Evolutionary conservation across 2,113 vertebrate species (phyloP).

Genomic region (Prunella fulvescens): DNA sequence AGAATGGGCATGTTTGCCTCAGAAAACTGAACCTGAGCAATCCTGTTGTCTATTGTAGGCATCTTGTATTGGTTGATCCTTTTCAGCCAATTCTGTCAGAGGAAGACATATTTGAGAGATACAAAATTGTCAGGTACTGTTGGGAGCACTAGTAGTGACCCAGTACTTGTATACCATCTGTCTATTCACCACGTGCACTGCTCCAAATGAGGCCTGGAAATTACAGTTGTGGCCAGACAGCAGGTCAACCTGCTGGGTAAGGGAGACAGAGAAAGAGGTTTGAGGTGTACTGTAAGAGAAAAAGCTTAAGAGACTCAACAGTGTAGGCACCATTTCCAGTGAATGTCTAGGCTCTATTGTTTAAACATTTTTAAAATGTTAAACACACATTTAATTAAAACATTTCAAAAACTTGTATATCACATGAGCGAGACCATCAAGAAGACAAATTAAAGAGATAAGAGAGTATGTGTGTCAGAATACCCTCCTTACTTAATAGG

Average conservation of each 20-base stretch:
- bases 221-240: not conserved
- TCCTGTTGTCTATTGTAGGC: not conserved
- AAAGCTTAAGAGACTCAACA: not conserved
- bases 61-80: not conserved
- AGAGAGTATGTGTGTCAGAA: not conserved
- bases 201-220: not conserved
- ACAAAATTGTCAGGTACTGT: not conserved
- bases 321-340: not conserved
- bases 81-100: not conserved
- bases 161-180: not conserved
- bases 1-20: not conserved
- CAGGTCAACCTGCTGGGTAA: not conserved
- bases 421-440: rapidly evolving
- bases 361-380: not conserved
- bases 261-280: not conserved
- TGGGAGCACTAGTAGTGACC: not conserved
- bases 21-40: not conserved
- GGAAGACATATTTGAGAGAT: not conserved
- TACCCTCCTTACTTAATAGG: not conserved
- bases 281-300: not conserved
- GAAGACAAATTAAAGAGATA: not conserved
- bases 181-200: not conserved
- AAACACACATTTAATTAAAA: not conserved
- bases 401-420: not conserved
- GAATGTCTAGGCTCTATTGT: not conserved